Conservation (phyloP, 2,113 vertebrate species). For the Dipodomys merriami region DNA sequence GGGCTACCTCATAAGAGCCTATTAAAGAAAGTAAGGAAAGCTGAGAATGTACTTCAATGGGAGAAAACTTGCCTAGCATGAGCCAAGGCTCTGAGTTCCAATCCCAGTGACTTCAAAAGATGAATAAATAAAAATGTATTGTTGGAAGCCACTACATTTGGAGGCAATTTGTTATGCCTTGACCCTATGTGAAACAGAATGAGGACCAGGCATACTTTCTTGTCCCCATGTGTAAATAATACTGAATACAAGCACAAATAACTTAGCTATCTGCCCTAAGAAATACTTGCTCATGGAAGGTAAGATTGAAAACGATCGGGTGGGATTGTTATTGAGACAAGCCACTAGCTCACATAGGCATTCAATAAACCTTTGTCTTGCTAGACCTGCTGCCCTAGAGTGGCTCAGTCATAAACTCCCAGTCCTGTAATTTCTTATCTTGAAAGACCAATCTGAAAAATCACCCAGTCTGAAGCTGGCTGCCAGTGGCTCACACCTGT, state of each 20-base stretch:
- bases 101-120: too few relatives aligned
- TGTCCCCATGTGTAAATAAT: not conserved
- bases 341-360: not conserved
- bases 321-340: conserved; percentile 23
- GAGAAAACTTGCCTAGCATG: too few relatives aligned
- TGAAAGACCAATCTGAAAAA: conserved; percentile 34
- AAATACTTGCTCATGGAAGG: conserved; percentile 53
- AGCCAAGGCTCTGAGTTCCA: too few relatives aligned
- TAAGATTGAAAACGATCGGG: conserved; percentile 42
- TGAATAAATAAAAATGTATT: too few relatives aligned
- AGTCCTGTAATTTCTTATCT: not conserved
- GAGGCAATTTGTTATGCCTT: too few relatives aligned
- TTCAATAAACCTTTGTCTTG: not conserved
- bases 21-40: too few relatives aligned
- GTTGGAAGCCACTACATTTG: too few relatives aligned
- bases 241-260: conserved; percentile 29
- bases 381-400: not conserved
- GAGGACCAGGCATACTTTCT: not conserved
- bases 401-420: not conserved
- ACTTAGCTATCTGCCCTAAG: conserved; percentile 27
- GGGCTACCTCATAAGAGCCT: not conserved
- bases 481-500: too few relatives aligned
- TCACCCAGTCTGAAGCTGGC: not conserved
- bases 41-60: too few relatives aligned
- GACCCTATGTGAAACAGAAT: conserved; percentile 37